Base-by-base conservation (phyloP, 2,113 vertebrate species). In the Odontophorus gujanensis region DNA sequence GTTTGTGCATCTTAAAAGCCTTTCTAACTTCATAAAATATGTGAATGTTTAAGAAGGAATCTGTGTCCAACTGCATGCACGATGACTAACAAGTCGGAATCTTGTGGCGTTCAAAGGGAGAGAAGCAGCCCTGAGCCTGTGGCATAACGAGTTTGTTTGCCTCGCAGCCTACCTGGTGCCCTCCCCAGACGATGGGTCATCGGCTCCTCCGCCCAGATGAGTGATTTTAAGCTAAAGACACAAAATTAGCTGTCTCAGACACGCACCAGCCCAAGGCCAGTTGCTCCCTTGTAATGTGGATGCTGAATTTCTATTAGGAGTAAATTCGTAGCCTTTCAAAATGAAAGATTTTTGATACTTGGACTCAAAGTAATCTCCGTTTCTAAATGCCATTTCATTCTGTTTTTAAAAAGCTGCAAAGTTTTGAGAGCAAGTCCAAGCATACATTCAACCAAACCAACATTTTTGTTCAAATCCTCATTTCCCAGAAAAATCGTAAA, bases 11-110 rank as follows among this genome's bases (percentile, higher is more conserved):
- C 82, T 95, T 71, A 55, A 58, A 94, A 94, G 82, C 38, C 80
- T 71, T 83, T 43, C 76, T 86, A 78, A 30, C 85, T 91, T 87
- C 50, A 51, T 71, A 77, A 92, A 96, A 78, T 67, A 90, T 81
- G 82, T 63, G 90, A 93, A 86, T 2, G 72, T 88, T 93, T 83
- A 50, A 85, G 90, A 68, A 92, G 71, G 90, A 92, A 90, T 92
- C 92, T 34, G 63, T 34, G 81, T 21, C 78, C 81, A 7, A 85
- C 84, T 63, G 93, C 32, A 45, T 43, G 58, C 85, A 55, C 6
- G 82, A 86, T 93, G 92, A 90, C 47, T 90, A 81, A 89, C 1
- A 1, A 93, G 78, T 5, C 91, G 94, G 92, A 59, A 63, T 80
- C 73, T 26, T 32, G 86, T 73, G 92, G 71, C 30, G 91, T 87